A percentile compares a stretch with the other conserved stretches of the same genome.
phyloP scores from a whole-genome alignment of 2,113 vertebrate genomes.

The Corvus cornix region DNA sequence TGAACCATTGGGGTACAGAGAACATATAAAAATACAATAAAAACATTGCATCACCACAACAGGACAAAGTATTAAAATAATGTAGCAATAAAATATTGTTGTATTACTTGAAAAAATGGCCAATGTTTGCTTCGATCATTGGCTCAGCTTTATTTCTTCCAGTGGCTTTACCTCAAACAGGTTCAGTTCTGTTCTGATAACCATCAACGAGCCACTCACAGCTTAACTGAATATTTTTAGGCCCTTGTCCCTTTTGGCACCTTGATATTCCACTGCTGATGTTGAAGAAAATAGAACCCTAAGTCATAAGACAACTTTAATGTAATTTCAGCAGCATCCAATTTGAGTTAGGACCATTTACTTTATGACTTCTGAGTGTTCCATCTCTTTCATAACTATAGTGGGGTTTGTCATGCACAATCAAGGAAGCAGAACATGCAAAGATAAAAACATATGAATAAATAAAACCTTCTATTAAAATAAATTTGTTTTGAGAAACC shows the following conservation, averaged over 20 bases:
- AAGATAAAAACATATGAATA: not conserved
- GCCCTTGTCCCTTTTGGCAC: not conserved
- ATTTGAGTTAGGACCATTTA: not conserved
- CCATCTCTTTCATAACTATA: not conserved
- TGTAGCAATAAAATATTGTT: not conserved
- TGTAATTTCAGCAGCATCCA: not conserved
- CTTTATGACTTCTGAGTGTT: not conserved
- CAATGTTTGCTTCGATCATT: not conserved
- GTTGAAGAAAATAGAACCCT: not conserved
- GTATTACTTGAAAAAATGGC: not conserved
- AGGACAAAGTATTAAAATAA: not conserved
- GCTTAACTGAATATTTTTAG: not conserved
- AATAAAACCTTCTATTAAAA: not conserved
- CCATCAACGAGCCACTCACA: not conserved
- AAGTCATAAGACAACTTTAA: not conserved
- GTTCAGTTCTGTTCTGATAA: not conserved
- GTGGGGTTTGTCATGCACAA: not conserved
- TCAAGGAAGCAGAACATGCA: not conserved
- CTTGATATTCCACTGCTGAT: not conserved
- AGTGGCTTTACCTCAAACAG: not conserved
- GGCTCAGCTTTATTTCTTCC: not conserved
- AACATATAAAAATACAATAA: too few species aligned
- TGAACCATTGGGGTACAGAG: too few species aligned
- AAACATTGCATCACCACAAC: too few species aligned
- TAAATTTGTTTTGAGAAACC: not conserved